These are phyloP conservation scores for Copidosoma floridanum DNA, from an alignment of 1,140 invertebrate genomes.

Conservation along the genomic window DNA sequence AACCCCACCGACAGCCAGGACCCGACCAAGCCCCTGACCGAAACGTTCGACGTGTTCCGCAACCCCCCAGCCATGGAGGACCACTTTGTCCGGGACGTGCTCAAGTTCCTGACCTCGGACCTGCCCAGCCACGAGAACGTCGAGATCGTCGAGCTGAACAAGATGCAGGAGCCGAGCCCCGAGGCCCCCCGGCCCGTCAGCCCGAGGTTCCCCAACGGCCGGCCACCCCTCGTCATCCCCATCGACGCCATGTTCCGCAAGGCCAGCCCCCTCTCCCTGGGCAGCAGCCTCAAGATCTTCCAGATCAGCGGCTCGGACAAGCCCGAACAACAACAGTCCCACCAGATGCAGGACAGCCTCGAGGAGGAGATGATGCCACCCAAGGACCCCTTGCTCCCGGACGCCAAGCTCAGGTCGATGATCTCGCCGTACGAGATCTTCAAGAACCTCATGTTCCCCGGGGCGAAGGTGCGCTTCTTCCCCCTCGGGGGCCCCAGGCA, in stretches of 20 bases:
- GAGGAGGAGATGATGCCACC: constrained; percentile 7
- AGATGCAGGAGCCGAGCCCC: constrained; percentile 15
- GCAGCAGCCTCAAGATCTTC: constrained; percentile 20
- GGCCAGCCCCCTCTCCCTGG: constrained; percentile 9
- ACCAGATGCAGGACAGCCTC: not conserved
- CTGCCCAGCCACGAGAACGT: constrained; percentile 16
- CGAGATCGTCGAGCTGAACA: constrained; percentile 22
- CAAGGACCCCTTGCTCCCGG: constrained; percentile 10
- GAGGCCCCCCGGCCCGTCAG: too few relatives aligned
- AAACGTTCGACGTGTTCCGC: constrained; percentile 24
- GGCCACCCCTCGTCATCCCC: not conserved
- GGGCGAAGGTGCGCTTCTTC: not conserved
- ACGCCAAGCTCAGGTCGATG: constrained; percentile 6
- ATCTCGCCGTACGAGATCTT: constrained; percentile 4
- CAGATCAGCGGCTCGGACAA: constrained; percentile 22
- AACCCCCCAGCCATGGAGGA: constrained; percentile 23
- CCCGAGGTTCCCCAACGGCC: not conserved
- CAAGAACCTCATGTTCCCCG: not conserved
- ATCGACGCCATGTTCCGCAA: constrained; percentile 20
- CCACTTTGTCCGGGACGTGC: constrained; percentile 16
- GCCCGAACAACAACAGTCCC: not conserved
- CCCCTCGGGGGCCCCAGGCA: too few relatives aligned
- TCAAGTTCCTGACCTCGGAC: constrained; percentile 21
- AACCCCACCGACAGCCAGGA: constrained; percentile 19
- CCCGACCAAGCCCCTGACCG: constrained; percentile 22